Evolutionary conservation across 2,888 invertebrate species (phyloP).

Genomic region (Pristionchus japonicus): DNA sequence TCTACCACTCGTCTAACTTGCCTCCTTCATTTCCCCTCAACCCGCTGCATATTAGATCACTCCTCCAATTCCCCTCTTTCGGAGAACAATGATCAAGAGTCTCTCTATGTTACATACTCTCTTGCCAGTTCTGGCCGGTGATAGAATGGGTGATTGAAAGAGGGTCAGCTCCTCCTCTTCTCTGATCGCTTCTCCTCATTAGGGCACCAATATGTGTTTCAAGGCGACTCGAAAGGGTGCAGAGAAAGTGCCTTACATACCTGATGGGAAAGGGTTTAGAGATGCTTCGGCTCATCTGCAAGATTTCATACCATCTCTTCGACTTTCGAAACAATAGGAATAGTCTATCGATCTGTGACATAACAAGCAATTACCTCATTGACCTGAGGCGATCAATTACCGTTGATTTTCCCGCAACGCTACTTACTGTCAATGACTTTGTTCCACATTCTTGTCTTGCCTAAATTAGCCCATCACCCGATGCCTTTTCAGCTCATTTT

Average conservation of each 20-base stretch:
- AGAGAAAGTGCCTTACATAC: background rate
- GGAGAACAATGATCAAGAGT: no score
- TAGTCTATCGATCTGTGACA: no score
- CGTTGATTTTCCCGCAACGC: background rate
- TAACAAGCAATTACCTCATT: background rate
- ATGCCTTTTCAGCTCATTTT: background rate
- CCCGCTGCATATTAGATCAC: conserved; percentile 13
- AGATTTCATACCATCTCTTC: no score
- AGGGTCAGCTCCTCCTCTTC: background rate
- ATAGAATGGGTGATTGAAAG: no score
- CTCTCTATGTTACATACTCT: no score
- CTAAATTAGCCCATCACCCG: background rate
- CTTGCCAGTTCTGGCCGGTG: no score
- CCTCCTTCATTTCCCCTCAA: background rate
- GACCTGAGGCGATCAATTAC: background rate
- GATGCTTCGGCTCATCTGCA: background rate
- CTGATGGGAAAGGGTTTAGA: background rate
- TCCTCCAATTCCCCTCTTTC: background rate
- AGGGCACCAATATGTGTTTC: background rate
- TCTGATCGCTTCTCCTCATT: background rate
- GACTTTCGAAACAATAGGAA: background rate
- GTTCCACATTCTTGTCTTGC: conserved; percentile 4
- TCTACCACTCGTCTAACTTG: background rate
- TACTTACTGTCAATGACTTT: background rate
- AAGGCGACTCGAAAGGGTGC: background rate